Evolutionary conservation across 2,797 vertebrate genomes (phyloP).

Genomic region (Falco concolor): DNA sequence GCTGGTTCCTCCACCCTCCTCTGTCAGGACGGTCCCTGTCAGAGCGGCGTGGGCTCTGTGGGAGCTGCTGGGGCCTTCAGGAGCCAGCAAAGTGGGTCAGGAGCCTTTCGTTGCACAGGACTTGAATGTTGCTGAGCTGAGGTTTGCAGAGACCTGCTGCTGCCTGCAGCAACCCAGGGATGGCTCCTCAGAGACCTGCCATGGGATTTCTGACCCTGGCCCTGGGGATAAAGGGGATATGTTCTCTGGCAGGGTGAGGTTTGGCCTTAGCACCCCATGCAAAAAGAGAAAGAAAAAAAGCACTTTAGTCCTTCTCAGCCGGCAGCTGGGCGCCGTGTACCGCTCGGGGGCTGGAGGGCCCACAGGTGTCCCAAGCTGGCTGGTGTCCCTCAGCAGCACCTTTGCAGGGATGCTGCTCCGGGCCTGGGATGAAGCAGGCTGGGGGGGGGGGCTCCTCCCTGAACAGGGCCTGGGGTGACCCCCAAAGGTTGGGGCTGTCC

Average conservation of each 20-base stretch:
- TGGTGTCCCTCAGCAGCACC: neutral
- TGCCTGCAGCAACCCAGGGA: neutral
- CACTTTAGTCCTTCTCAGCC: constrained; percentile 42
- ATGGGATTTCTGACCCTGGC: neutral
- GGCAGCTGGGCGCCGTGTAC: neutral
- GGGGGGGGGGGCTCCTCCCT: neutral
- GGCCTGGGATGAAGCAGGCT: neutral
- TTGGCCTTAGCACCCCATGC: neutral
- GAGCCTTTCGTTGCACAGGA: neutral
- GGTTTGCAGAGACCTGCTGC: neutral
- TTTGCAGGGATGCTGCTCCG: neutral
- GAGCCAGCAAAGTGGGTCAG: neutral
- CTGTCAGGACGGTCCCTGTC: neutral
- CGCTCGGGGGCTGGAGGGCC: neutral
- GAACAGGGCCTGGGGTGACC: neutral
- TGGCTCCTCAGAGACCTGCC: neutral
- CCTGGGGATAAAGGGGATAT: neutral
- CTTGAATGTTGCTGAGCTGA: neutral
- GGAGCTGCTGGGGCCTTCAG: neutral
- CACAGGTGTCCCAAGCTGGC: fast-evolving
- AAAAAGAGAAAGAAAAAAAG: constrained; percentile 11
- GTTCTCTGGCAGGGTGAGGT: neutral
- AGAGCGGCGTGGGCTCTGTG: neutral
- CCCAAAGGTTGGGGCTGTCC: neutral
- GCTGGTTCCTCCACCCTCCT: neutral